These are phyloP conservation scores for Caenorhabditis zanzibari DNA, from an alignment of 2,888 invertebrate species.

Conservation along the genomic window DNA sequence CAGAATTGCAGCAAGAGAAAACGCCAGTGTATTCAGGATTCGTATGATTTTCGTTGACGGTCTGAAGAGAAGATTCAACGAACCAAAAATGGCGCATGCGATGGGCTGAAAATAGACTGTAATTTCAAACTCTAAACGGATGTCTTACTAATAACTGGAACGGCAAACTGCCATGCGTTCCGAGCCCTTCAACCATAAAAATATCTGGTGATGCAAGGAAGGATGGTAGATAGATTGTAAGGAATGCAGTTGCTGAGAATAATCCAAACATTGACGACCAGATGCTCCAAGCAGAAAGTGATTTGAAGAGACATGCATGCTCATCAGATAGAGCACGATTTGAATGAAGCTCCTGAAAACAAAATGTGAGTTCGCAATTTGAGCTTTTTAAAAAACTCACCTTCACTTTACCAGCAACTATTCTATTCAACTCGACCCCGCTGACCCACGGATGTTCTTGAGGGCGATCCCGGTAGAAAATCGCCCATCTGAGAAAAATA, in stretches of 20 bases:
- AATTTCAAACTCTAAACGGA: too few relatives aligned
- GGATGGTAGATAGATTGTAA: constrained; percentile 76
- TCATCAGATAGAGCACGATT: constrained; percentile 64
- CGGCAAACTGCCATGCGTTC: constrained; percentile 63
- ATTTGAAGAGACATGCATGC: constrained; percentile 67
- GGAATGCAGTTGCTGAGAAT: constrained; percentile 72
- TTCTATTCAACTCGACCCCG: constrained; percentile 79
- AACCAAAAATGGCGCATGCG: constrained; percentile 53
- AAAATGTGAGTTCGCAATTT: background rate
- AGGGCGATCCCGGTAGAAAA: constrained; percentile 79
- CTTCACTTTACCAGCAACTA: constrained; percentile 78
- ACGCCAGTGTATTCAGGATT: constrained; percentile 73
- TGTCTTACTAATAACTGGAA: constrained; percentile 67
- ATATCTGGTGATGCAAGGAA: constrained; percentile 70
- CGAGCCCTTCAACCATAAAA: constrained; percentile 68
- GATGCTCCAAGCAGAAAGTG: constrained; percentile 78
- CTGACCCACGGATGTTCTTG: constrained; percentile 79
- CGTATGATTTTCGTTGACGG: constrained; percentile 72
- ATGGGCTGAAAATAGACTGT: constrained; percentile 64
- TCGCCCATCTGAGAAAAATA: constrained; percentile 67
- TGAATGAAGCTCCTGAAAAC: constrained; percentile 58
- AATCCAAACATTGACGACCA: constrained; percentile 74
- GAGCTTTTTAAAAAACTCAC: background rate
- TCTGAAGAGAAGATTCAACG: constrained; percentile 46
- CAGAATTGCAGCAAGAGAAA: constrained; percentile 70